Evolutionary conservation across 2,888 invertebrate genomes (phyloP).

Genomic region (Xestobium rufovillosum): DNA sequence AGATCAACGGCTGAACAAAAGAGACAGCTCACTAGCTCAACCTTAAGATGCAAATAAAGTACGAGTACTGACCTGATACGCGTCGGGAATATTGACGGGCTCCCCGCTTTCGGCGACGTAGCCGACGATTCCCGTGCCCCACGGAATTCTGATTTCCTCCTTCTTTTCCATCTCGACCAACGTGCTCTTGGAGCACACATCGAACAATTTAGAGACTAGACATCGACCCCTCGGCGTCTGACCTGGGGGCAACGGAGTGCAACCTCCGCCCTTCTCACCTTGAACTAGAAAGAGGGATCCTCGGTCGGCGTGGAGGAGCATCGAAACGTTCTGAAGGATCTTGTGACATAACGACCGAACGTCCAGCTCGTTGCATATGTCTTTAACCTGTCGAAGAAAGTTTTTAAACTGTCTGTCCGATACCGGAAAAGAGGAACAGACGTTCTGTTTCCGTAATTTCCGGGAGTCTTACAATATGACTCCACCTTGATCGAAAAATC

Average conservation of each 20-base stretch:
- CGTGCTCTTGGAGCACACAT: conserved; percentile 89
- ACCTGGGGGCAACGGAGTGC: conserved; percentile 37
- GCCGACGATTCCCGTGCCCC: conserved; percentile 93
- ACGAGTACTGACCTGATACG: conserved; percentile 77
- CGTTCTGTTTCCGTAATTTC: too few species aligned
- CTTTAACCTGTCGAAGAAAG: conserved; percentile 64
- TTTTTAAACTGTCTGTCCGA: conserved; percentile 9
- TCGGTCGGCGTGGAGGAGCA: conserved; percentile 83
- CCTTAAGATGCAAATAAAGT: conserved; percentile 3
- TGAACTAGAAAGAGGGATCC: conserved; percentile 90
- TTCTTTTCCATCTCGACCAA: conserved; percentile 87
- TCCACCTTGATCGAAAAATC: too few species aligned
- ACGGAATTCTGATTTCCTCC: conserved; percentile 87
- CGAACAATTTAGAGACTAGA: conserved; percentile 89
- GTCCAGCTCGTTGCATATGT: conserved; percentile 94
- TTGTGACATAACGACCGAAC: conserved; percentile 91
- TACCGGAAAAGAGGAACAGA: conserved; percentile 12
- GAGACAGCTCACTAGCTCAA: too few species aligned
- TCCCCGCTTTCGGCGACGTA: conserved; percentile 90
- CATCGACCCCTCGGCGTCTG: conserved; percentile 50
- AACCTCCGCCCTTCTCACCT: conserved; percentile 48
- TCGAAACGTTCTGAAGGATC: conserved; percentile 91
- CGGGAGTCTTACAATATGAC: too few species aligned
- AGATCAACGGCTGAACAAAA: too few species aligned
- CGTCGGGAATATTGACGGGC: conserved; percentile 91